Evolutionary conservation across 2,888 invertebrate species (phyloP).

Genomic region (Carcina quercana): DNA sequence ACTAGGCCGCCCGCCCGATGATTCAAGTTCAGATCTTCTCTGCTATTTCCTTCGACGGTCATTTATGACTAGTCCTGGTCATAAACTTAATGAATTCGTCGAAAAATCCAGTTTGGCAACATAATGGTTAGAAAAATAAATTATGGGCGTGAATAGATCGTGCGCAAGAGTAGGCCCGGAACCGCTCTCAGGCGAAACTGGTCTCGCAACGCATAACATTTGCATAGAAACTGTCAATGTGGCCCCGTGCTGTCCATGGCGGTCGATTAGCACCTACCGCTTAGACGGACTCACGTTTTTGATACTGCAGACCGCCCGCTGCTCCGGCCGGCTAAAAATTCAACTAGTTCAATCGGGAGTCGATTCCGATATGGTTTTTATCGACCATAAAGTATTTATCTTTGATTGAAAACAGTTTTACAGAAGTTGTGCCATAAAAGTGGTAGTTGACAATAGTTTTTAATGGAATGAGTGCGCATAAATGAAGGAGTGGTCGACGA

Average conservation of each 20-base stretch:
- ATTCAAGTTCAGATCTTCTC: conserved; percentile 19
- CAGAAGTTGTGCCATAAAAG: no score
- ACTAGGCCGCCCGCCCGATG: conserved; percentile 10
- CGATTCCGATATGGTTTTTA: no score
- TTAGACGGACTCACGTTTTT: no score
- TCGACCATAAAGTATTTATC: no score
- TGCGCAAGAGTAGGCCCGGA: conserved; percentile 59
- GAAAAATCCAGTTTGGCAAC: conserved; percentile 46
- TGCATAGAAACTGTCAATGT: conserved; percentile 72
- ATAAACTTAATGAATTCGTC: conserved; percentile 30
- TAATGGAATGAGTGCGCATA: no score
- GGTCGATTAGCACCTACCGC: conserved; percentile 57
- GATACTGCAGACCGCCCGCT: neutral
- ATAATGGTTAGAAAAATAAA: conserved; percentile 38
- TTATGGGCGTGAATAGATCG: conserved; percentile 54
- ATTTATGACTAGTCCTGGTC: conserved; percentile 15
- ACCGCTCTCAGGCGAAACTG: conserved; percentile 61
- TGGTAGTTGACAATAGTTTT: no score
- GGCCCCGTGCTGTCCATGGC: conserved; percentile 49
- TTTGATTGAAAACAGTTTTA: no score
- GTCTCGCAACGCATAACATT: conserved; percentile 67
- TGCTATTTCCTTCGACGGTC: conserved; percentile 6
- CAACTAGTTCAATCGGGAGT: no score
- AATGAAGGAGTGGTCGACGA: no score
- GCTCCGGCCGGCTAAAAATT: no score